Percentiles rank a stretch among this genome's conserved stretches.
Evolutionary conservation across 2,888 invertebrate genomes (phyloP).

Genomic region (Tyria jacobaeae): DNA sequence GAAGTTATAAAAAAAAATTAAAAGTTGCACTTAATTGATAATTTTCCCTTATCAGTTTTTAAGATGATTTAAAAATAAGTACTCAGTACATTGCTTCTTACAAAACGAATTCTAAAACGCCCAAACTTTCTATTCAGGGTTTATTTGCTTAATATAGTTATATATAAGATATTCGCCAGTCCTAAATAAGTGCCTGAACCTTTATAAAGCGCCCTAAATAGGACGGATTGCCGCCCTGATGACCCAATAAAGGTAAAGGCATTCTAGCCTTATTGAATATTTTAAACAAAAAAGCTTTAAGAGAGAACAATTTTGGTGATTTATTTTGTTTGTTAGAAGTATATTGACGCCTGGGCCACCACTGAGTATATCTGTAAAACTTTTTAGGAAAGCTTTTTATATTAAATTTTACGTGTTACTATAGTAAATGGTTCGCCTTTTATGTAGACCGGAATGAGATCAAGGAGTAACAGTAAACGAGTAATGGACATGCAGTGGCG

Average conservation of each 20-base stretch:
- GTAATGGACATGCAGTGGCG: no score
- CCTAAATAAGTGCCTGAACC: neutral
- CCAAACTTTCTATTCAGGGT: neutral
- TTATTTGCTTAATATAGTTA: neutral
- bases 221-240: neutral
- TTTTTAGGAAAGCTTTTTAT: no score
- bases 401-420: no score
- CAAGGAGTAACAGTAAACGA: no score
- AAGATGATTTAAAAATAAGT: no score
- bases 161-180: neutral
- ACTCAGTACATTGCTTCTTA: neutral
- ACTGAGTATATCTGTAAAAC: neutral
- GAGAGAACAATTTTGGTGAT: neutral
- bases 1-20: no score
- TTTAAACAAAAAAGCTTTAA: neutral
- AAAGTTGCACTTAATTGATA: no score
- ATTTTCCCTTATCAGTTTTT: no score
- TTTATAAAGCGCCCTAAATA: neutral
- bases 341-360: no score
- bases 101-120: neutral
- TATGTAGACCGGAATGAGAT: no score
- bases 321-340: neutral
- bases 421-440: no score
- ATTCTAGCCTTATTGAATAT: constrained; percentile 2
- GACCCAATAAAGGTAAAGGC: neutral